Evolutionary conservation across 2,888 invertebrate genomes (phyloP), one percentile per base, ranked within the genome.

Genomic region (Trypoxylon attenuatum): DNA sequence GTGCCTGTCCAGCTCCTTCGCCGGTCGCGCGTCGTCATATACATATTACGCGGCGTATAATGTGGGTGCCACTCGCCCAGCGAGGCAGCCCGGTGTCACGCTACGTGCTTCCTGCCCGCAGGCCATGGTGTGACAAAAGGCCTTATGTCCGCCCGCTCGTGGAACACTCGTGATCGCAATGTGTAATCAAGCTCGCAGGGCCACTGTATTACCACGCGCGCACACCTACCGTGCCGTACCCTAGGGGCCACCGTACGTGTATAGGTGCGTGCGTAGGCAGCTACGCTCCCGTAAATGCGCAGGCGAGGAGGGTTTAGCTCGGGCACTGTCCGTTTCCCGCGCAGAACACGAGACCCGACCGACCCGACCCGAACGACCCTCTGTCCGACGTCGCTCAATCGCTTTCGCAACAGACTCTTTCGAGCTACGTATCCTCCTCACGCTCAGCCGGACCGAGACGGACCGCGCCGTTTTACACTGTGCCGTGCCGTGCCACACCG

Each of bases 61-160:
- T 74, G 73, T 70, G 69, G 71, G 71, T 68, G 64, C 73, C 68
- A 69, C 55, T 73, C 74, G 71, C 73, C 64, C 76, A 70, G 68
- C 62, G 65, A 70, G 61, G 70, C 67, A 33, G 71, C 65, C 79
- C 76, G 81, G 83, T 84, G 84, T 85, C 84, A 84, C 82, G 84
- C 85, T 84, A 85, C 84, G 85, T 82, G 84, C 84, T 84, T 84
- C 85, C 84, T 84, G 85, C 83, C 79, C 81, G 79, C 77, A 78
- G 81, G 79, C 78, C 78, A 72, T 75, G 78, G 69, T 72, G 78
- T 77, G 77, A 81, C 83, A 79, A 82, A 81, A 81, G 81, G 81
- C 81, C 82, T 81, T 77, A 82, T 79, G 80, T 83, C 82, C 82
- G 76, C 75, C 71, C 77, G 78, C 82, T 80, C 82, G 82, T 81